A percentile compares a stretch with the other conserved stretches of the same genome.
phyloP scores from a whole-genome alignment of 64 coral and sea anemone species.

The Montipora sp. region DNA sequence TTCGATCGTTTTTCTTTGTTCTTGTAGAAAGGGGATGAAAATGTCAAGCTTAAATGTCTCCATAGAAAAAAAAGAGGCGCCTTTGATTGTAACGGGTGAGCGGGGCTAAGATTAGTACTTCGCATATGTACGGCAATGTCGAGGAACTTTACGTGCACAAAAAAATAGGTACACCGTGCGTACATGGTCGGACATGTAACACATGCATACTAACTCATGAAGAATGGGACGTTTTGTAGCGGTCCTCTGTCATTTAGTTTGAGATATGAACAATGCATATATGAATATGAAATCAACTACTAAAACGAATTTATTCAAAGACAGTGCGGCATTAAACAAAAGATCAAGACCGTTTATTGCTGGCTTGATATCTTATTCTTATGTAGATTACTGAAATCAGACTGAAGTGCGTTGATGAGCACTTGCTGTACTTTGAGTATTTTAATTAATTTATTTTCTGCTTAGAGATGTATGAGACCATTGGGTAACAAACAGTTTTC shows the following conservation, averaged over 20 bases:
- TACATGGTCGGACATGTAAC: slow-evolving; percentile 9
- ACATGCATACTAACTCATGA: neutral
- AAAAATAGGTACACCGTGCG: too few relatives aligned
- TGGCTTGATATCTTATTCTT: slow-evolving; percentile 1
- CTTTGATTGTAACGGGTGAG: too few relatives aligned
- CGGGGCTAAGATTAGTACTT: too few relatives aligned
- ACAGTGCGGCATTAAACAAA: slow-evolving; percentile 3
- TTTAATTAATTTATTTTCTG: slow-evolving; percentile 13
- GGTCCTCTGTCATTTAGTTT: slow-evolving; percentile 1
- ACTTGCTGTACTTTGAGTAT: neutral
- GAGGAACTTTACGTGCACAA: too few relatives aligned
- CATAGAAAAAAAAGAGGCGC: too few relatives aligned
- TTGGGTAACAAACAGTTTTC: neutral
- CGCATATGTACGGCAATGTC: too few relatives aligned
- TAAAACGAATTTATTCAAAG: slow-evolving; percentile 4
- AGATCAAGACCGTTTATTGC: neutral
- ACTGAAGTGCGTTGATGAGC: neutral
- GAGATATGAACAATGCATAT: neutral
- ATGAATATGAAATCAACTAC: neutral
- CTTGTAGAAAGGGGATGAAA: too few relatives aligned
- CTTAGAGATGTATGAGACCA: slow-evolving; percentile 7
- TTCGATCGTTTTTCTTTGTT: too few relatives aligned
- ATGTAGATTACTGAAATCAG: neutral
- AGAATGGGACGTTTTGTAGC: neutral
- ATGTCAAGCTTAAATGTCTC: too few relatives aligned